phyloP scores from a whole-genome alignment of 2,797 vertebrate species.

The Phyllotis vaccarum region DNA sequence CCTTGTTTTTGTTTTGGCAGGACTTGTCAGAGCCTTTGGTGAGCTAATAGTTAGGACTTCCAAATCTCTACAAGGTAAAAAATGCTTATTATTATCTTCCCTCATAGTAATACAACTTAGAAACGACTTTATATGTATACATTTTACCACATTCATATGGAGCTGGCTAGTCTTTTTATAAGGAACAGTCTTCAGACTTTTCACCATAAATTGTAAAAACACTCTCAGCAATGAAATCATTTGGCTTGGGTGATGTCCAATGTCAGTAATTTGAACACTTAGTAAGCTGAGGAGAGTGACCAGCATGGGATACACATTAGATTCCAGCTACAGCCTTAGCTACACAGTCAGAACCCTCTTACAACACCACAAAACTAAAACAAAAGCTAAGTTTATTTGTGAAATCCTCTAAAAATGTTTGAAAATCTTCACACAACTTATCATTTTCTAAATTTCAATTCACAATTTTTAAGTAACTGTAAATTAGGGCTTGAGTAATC shows the following conservation, averaged over 20 bases:
- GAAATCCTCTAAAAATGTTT: background rate
- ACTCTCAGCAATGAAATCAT: background rate
- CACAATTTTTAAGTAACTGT: background rate
- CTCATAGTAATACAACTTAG: background rate
- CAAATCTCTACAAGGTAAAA: background rate
- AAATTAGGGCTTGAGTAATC: background rate
- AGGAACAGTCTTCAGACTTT: background rate
- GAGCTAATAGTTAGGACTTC: background rate
- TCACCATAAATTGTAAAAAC: background rate
- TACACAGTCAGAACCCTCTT: background rate
- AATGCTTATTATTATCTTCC: background rate
- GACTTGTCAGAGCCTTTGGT: slow-evolving; percentile 33
- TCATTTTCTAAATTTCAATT: slow-evolving; percentile 34
- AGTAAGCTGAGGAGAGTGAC: background rate
- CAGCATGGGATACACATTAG: background rate
- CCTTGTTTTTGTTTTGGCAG: background rate
- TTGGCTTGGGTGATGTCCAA: background rate
- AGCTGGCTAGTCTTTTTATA: background rate
- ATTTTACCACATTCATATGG: background rate
- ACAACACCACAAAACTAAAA: background rate
- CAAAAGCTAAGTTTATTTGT: background rate
- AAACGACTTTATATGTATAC: background rate
- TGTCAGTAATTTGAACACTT: background rate
- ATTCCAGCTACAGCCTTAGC: background rate
- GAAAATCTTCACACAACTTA: background rate